A percentile compares a stretch with the other conserved stretches of the same genome.
Evolutionary conservation across 2,797 vertebrate genomes (phyloP).

Genomic region (Tragelaphus eurycerus): DNA sequence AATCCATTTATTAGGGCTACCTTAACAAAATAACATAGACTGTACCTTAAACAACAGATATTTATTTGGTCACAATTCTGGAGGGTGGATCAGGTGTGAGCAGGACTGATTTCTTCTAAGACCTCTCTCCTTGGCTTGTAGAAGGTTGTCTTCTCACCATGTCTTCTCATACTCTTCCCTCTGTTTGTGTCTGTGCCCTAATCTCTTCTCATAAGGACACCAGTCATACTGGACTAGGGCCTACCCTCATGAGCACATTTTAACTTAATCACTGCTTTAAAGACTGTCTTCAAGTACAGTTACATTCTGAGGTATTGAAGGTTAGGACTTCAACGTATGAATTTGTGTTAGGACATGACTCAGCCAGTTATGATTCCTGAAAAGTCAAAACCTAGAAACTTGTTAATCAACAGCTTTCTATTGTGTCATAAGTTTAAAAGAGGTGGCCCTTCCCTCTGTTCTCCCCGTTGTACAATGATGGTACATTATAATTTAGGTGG

Average conservation of each 20-base stretch:
- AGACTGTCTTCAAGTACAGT: not conserved
- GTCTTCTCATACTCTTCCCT: not conserved
- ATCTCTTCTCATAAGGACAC: not conserved
- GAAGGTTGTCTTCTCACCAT: not conserved
- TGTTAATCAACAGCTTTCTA: not conserved
- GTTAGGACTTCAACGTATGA: not conserved
- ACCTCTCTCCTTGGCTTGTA: not conserved
- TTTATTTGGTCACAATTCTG: not conserved
- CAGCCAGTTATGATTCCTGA: not conserved
- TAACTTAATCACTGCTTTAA: not conserved
- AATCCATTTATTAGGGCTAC: not conserved
- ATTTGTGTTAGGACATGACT: not conserved
- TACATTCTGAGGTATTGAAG: not conserved
- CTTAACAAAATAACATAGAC: not conserved
- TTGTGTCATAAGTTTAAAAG: not conserved
- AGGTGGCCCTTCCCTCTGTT: accelerated
- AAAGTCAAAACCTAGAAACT: not conserved
- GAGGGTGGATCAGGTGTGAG: not conserved
- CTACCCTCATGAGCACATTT: not conserved
- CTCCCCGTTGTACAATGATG: too few species aligned
- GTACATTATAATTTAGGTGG: not conserved
- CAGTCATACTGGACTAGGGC: not conserved
- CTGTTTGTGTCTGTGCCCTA: not conserved
- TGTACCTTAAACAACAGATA: not conserved
- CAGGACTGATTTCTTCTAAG: not conserved